These are phyloP conservation scores for Toxotes chatareus DNA, from an alignment of 2,113 vertebrate species.

Conservation along the genomic window DNA sequence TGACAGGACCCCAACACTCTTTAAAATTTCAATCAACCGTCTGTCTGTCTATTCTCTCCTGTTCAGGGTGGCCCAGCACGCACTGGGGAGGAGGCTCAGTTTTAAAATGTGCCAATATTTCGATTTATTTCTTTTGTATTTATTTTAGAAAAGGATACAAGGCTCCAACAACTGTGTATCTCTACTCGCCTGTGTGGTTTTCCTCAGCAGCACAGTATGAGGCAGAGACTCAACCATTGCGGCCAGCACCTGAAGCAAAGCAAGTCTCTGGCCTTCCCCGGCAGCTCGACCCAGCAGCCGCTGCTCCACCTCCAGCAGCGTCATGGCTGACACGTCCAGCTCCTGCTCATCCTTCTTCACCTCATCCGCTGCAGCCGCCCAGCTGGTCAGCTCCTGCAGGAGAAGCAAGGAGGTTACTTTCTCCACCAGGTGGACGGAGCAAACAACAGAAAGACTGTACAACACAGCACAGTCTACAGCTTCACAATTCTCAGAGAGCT, in stretches of 20 bases:
- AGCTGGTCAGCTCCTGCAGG: constrained; percentile 87
- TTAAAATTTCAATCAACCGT: no score
- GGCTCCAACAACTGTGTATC: background rate
- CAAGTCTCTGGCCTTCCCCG: constrained; percentile 79
- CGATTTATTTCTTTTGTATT: no score
- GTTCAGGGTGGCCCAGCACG: no score
- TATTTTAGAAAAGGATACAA: no score
- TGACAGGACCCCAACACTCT: no score
- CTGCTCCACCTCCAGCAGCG: constrained; percentile 87
- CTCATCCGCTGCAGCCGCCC: constrained; percentile 75
- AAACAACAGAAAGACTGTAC: background rate
- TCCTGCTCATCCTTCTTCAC: constrained; percentile 51
- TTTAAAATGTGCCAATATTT: no score
- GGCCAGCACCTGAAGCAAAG: constrained; percentile 90
- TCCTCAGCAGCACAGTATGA: constrained; percentile 88
- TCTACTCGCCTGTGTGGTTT: constrained; percentile 87
- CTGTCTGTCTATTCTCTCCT: no score
- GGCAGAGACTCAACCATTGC: constrained; percentile 88
- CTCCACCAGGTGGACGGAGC: background rate
- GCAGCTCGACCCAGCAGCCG: constrained; percentile 52
- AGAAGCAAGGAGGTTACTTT: background rate
- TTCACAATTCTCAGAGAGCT: background rate
- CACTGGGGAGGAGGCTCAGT: no score
- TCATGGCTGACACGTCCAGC: constrained; percentile 63
- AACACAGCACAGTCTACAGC: background rate